Evolutionary conservation across 2,888 invertebrate genomes (phyloP), one percentile per base, ranked within the genome.

Genomic region (Lysandra coridon): DNA sequence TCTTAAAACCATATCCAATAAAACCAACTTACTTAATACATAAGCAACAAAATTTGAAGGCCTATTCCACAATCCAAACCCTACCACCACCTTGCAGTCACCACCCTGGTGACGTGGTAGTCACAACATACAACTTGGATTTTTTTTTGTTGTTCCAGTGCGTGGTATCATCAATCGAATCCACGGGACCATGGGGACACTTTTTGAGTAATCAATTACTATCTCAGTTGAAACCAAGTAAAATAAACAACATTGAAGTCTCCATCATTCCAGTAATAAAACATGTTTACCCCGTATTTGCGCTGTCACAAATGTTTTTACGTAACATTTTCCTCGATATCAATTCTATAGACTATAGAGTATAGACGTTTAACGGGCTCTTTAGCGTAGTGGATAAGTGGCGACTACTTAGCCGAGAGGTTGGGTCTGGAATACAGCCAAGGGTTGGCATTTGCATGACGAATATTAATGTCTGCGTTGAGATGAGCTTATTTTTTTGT

Each of bases 401-500:
- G 75, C 49, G 30, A 75, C 37, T 37, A 74, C 74, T 74, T 44
- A 74, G 2, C 44, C 1, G 75, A 75, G 75, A 75, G 75, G 75
- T 44, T 30, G 75, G 44, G 49, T 49, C 75, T 75, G 75, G 75
- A 75, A 44, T 49, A 49, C 75, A 44, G 75, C 75, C 75, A 75
- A 74, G 49, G 49, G 44, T 37, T 49, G 75, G 23, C 49, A 44
- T 75, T 75, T 49, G 75, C 49, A 44, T 74, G 44, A 75, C 75
- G 75, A 75, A 75, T 75, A 75, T 75, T 49, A 75, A 75, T 75
- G 75, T 44, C 49, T 75, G 75, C 4, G 44, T 69, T 74, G 74
- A 74, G 74, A 74, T 74, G 69, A 69, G 69, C 69, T 69, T 37
- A 69, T 69, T 69, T 69, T 64, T 69, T 69, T 69, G 33, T 69